Evolutionary conservation across 1,140 invertebrate species (phyloP), one percentile per base, ranked within the genome.

Genomic region (Ceratitis capitata): DNA sequence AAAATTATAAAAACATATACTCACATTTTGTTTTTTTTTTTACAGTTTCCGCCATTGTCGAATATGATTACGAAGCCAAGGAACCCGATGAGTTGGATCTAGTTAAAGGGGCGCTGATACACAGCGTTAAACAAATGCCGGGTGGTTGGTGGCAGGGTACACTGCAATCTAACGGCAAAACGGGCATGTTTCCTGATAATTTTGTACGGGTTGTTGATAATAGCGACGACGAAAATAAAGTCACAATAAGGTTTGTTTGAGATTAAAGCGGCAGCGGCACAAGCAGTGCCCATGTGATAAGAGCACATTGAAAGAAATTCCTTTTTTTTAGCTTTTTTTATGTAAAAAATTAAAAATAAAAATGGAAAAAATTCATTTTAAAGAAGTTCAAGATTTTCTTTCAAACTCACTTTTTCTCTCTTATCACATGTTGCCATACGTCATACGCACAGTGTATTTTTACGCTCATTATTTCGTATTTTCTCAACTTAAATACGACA

Each of bases 71-170:
- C 89, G 94, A 93, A 87, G 96, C 96, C 64, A 95, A 96, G 88
- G 95, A 97, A 91, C 92, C 94, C 3, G 96, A 97, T 91, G 96
- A 99, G 93, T 92, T 99, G 87, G 96, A 96, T 56, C 94, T 99
- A 84, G 93, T 94, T 85, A 98, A 97, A 91, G 98, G 98, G 85
- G 98, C 98, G 92, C 94, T 98, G 45, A 96, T 99, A 86, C 96
- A 95, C 86, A 94, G 95, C 87, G 96, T 97, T 64, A 95, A 96
- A 87, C 94, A 95, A 83, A 95, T 97, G 89, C 94, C 96, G 74
- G 98, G 96, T 45, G 98, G 98, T 84, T 99, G 98, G 98, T 99
- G 97, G 97, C 96, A 98, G 93, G 98, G 98, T 6, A 97, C 96
- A n/a, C 92, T 99, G 29, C 94, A 94, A 87, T 82, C 88, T 56